These are phyloP conservation scores for Fregata magnificens DNA, from an alignment of 2,113 vertebrate species.

Conservation along the genomic window DNA sequence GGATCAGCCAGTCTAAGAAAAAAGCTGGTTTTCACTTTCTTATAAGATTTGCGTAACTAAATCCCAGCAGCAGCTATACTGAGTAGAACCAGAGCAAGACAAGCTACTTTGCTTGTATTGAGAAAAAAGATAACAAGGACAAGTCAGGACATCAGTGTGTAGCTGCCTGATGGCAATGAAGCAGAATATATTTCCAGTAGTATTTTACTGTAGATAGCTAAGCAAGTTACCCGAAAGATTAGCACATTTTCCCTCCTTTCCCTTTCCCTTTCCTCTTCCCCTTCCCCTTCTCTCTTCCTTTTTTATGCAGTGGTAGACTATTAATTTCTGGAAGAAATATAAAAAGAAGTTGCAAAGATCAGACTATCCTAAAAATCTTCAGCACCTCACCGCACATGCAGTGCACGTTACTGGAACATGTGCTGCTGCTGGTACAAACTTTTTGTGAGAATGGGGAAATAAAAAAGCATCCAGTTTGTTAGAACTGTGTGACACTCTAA, in stretches of 20 bases:
- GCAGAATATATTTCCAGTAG: neutral
- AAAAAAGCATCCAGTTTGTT: neutral
- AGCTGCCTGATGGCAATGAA: neutral
- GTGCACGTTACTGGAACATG: neutral
- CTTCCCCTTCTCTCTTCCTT: neutral
- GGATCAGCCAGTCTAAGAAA: neutral
- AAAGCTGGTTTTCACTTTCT: neutral
- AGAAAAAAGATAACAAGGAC: neutral
- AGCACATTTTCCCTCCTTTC: neutral
- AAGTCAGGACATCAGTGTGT: neutral
- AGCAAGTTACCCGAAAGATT: neutral
- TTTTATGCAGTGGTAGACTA: neutral
- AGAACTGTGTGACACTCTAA: neutral
- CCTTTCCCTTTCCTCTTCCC: neutral
- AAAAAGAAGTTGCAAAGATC: neutral
- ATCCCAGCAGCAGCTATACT: neutral
- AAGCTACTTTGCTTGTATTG: neutral
- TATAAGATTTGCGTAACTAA: neutral
- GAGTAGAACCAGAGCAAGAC: neutral
- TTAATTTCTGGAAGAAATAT: neutral
- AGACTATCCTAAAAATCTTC: neutral
- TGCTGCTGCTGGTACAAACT: neutral
- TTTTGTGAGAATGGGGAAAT: neutral
- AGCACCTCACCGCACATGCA: neutral
- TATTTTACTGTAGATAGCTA: neutral